Evolutionary conservation across 2,113 vertebrate genomes (phyloP).

Genomic region (Psilopogon haemacephalus): DNA sequence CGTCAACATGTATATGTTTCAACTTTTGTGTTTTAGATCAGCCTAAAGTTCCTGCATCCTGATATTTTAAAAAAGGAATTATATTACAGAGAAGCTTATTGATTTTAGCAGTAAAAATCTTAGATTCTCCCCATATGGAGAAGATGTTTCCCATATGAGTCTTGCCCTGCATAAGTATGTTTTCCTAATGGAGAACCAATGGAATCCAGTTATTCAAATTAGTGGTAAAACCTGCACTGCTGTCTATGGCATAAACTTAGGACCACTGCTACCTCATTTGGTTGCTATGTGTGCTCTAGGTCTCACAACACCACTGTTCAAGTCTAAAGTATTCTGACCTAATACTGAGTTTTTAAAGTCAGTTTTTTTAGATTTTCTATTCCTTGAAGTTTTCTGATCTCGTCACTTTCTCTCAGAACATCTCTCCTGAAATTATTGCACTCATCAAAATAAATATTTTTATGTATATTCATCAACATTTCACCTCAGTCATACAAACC

Average conservation of each 20-base stretch:
- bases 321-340: neutral
- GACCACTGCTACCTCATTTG: neutral
- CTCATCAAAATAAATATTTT: neutral
- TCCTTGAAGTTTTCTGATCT: neutral
- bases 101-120: neutral
- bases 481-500: neutral
- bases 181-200: neutral
- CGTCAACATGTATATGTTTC: neutral
- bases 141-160: neutral
- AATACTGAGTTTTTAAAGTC: neutral
- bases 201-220: neutral
- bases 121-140: neutral
- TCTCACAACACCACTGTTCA: neutral
- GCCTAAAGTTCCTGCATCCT: neutral
- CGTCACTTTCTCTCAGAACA: neutral
- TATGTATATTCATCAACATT: neutral
- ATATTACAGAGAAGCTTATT: neutral
- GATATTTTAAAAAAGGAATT: neutral
- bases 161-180: neutral
- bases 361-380: neutral
- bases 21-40: neutral
- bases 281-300: fast-evolving
- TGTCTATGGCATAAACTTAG: neutral
- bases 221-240: neutral
- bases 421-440: neutral